Conservation (phyloP, 2,888 invertebrate genomes). For the Aphodius granarius region DNA sequence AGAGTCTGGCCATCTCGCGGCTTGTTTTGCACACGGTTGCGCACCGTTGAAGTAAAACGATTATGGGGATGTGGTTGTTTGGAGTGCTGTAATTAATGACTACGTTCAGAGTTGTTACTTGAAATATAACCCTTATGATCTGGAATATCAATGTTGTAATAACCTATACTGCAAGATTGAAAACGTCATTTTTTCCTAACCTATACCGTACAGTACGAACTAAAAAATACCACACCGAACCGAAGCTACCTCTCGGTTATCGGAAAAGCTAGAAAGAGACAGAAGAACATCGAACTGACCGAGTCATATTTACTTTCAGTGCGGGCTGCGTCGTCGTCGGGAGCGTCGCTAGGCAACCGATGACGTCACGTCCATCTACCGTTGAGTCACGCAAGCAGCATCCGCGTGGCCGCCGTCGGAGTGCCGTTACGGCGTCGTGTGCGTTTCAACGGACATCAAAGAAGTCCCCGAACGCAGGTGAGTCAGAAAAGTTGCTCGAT, state of each 20-base stretch:
- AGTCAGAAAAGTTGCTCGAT: not conserved
- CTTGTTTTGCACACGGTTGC: not conserved
- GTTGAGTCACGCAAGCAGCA: conserved; percentile 35
- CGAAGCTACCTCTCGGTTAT: not conserved
- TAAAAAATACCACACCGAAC: not conserved
- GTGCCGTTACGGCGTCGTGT: not conserved
- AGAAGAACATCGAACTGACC: not conserved
- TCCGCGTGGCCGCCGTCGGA: conserved; percentile 19
- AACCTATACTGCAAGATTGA: no score
- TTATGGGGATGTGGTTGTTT: not conserved
- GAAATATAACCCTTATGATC: no score
- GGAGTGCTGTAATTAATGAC: not conserved
- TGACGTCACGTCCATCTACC: conserved; percentile 39
- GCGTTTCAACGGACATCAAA: not conserved
- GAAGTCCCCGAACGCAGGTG: not conserved
- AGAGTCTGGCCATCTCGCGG: not conserved
- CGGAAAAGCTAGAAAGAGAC: conserved; percentile 5
- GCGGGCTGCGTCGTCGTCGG: conserved; percentile 31
- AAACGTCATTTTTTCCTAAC: not conserved
- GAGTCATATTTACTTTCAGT: conserved; percentile 33
- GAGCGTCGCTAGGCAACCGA: conserved; percentile 38
- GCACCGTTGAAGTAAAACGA: not conserved
- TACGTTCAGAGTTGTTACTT: no score
- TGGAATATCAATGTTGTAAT: no score
- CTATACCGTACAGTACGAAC: not conserved